Conservation (phyloP, 2,888 invertebrate genomes). For the Athetis lepigone region DNA sequence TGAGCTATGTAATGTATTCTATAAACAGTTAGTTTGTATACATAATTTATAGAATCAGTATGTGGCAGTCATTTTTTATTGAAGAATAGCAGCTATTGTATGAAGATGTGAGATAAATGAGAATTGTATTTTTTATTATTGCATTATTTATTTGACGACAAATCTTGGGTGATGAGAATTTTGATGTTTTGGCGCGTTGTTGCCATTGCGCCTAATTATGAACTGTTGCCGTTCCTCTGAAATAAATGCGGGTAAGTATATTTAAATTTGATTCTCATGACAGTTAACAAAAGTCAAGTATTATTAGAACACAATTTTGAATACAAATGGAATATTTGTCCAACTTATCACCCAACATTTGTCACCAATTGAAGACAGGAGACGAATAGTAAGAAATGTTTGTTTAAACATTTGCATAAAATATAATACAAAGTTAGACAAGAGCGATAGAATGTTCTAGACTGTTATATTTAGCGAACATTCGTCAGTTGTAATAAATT, state of each 20-base stretch:
- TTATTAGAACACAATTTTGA: too few species aligned
- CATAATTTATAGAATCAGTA: constrained; percentile 17
- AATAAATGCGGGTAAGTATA: background rate
- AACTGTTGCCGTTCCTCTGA: background rate
- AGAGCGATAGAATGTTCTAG: constrained; percentile 41
- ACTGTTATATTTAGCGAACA: constrained; percentile 50
- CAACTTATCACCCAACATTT: constrained; percentile 19
- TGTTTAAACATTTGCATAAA: constrained; percentile 15
- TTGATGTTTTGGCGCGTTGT: background rate
- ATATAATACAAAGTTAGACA: constrained; percentile 13
- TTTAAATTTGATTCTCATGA: background rate
- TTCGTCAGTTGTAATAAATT: constrained; percentile 32
- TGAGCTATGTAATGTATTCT: constrained; percentile 27
- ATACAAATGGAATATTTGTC: too few species aligned
- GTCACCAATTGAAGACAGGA: constrained; percentile 26
- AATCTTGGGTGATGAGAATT: constrained; percentile 5
- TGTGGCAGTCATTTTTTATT: constrained; percentile 20
- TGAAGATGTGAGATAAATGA: background rate
- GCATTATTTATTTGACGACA: constrained; percentile 6
- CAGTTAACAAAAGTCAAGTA: background rate
- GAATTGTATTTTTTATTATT: background rate
- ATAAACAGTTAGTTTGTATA: constrained; percentile 22
- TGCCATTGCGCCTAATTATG: background rate
- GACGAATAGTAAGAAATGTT: constrained; percentile 11
- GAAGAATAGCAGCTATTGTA: constrained; percentile 43